These are phyloP conservation scores for Taurulus bubalis DNA, from an alignment of 2,113 vertebrate species.

Conservation along the genomic window DNA sequence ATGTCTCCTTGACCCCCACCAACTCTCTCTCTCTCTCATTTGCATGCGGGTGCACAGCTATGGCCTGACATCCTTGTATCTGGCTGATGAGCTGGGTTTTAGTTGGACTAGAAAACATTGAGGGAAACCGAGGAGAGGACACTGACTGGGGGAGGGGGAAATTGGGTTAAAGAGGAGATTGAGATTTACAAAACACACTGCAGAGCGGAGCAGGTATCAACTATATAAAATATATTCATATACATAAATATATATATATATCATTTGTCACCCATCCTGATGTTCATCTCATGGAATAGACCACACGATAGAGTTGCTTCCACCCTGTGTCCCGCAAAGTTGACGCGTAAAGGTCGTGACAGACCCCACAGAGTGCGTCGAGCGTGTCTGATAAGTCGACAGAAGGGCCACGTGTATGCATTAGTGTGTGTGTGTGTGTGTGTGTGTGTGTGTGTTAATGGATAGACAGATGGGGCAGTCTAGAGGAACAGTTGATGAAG, in stretches of 20 bases:
- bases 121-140: constrained; percentile 25
- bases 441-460: constrained; percentile 62
- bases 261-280: neutral
- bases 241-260: too few relatives aligned
- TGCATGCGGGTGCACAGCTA: constrained; percentile 29
- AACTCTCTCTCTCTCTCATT: constrained; percentile 27
- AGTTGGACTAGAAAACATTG: constrained; percentile 14
- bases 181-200: neutral
- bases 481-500: constrained; percentile 79
- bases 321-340: constrained; percentile 21
- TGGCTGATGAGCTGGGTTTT: constrained; percentile 12
- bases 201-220: too few relatives aligned
- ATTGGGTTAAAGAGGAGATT: neutral
- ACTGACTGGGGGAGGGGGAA: neutral
- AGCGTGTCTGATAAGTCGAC: constrained; percentile 60
- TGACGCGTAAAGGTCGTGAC: constrained; percentile 50
- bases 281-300: neutral
- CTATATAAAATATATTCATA: too few relatives aligned
- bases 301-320: neutral
- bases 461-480: constrained; percentile 78
- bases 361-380: constrained; percentile 56
- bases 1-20: constrained; percentile 48
- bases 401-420: constrained; percentile 68
- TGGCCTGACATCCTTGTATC: neutral
- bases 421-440: constrained; percentile 61